These are phyloP conservation scores for Drosophila sordidula DNA, from an alignment of 2,888 invertebrate species.

Conservation along the genomic window DNA sequence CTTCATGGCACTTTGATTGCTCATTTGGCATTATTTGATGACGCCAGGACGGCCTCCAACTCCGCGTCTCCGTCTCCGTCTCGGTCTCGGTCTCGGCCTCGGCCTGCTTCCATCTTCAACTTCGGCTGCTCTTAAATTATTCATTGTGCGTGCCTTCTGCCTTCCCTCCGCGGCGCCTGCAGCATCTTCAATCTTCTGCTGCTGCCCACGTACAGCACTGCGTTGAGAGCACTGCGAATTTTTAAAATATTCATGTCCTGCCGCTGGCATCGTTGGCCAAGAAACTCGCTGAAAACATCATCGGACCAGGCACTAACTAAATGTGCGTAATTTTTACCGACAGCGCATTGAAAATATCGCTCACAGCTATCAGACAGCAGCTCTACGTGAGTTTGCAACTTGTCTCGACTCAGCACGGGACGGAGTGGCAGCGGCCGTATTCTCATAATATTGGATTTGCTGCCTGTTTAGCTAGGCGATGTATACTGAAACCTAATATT, in stretches of 20 bases:
- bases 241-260: slow-evolving; percentile 79
- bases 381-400: slow-evolving; percentile 70
- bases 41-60: slow-evolving; percentile 39
- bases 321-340: slow-evolving; percentile 80
- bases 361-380: slow-evolving; percentile 55
- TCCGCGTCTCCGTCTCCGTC: slow-evolving; percentile 1
- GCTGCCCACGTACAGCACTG: slow-evolving; percentile 51
- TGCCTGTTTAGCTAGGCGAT: slow-evolving; percentile 32
- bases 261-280: slow-evolving; percentile 63
- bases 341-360: slow-evolving; percentile 76
- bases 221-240: slow-evolving; percentile 59
- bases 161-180: slow-evolving; percentile 26
- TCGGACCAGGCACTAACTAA: slow-evolving; percentile 63
- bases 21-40: slow-evolving; percentile 82
- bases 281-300: slow-evolving; percentile 63
- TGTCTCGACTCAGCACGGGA: slow-evolving; percentile 17
- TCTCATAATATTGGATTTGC: slow-evolving; percentile 53
- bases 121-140: slow-evolving; percentile 64
- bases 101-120: slow-evolving; percentile 8
- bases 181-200: slow-evolving; percentile 29
- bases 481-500: slow-evolving; percentile 25
- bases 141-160: slow-evolving; percentile 63
- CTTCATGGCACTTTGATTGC: slow-evolving; percentile 81
- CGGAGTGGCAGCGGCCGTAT: not conserved
- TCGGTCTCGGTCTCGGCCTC: slow-evolving; percentile 1